A percentile compares a stretch with the other conserved stretches of the same genome.
Evolutionary conservation across 2,113 vertebrate genomes (phyloP).

Genomic region (Stegastes partitus): DNA sequence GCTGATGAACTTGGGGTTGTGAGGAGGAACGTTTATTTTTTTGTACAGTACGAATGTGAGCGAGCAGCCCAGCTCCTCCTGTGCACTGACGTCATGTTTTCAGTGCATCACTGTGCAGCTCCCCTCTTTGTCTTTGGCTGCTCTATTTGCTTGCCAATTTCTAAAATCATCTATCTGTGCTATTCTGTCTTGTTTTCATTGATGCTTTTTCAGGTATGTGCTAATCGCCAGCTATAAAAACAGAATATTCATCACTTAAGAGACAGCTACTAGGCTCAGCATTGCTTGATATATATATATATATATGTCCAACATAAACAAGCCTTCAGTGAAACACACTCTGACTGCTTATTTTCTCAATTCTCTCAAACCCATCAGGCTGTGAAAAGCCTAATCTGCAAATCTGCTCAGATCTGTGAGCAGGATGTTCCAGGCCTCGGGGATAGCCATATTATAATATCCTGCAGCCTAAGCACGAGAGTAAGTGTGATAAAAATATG

Average conservation of each 20-base stretch:
- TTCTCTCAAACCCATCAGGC: slow-evolving; percentile 1
- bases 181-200: not conserved
- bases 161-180: slow-evolving; percentile 6
- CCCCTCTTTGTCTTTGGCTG: slow-evolving; percentile 13
- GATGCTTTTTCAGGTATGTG: not conserved
- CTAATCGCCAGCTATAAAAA: not conserved
- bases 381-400: slow-evolving; percentile 31
- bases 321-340: not conserved
- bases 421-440: slow-evolving; percentile 4
- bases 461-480: not conserved
- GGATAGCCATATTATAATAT: slow-evolving; percentile 7
- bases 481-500: slow-evolving; percentile 26
- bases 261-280: no score
- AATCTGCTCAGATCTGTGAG: slow-evolving; percentile 22
- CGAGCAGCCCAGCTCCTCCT: slow-evolving; percentile 27
- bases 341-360: slow-evolving; percentile 7
- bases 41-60: not conserved
- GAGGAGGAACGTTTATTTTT: not conserved
- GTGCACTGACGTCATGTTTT: slow-evolving; percentile 19
- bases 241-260: not conserved
- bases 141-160: slow-evolving; percentile 13
- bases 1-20: not conserved
- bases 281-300: not conserved
- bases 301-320: not conserved
- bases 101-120: not conserved